Evolutionary conservation across 1,140 invertebrate genomes (phyloP), one percentile per base, ranked within the genome.

Genomic region (Caenorhabditis remanei): DNA sequence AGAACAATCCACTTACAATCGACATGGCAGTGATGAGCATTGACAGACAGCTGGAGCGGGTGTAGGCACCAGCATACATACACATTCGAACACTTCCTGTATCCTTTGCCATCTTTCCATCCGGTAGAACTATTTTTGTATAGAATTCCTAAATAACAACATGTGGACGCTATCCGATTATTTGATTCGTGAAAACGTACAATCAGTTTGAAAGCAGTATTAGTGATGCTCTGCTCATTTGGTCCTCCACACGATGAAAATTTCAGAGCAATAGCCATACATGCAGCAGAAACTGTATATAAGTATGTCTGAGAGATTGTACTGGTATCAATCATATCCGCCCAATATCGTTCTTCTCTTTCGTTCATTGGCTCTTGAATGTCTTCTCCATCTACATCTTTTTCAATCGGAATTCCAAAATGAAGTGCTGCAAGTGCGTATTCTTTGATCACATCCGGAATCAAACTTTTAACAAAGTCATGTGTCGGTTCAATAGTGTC

Each of bases 191-290:
- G 24, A 85, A 41, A 24, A 75, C 50, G 40, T 32, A 75, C 58
- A 56, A 86, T 86, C 8, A 86, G 14, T 56, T 43, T 46, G 46
- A 75, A 55, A 8, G 50, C 55, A 7, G 7, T 24, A 16, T 75
- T 24, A 3, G 43, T 16, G 13, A 86, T 21, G 21, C n/a, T 58
- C 8, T 84, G 8, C 19, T 41, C 61, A 8, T 43, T 7, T 19
- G 55, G 84, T 16, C 61, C 55, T 50, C 56, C 56, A 16, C 84
- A 65, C 13, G 41, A 43, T 46, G 83, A 58, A 48, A n/a, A 75
- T 58, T 75, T 56, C 19, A 86, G 19, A 53, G 55, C 83, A 65
- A 84, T 56, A 46, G 83, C 83, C 55, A 84, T 61, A 19, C 83
- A 84, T 0, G 83, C 83, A 61, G 55, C 83, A 46, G 83, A 58